Evolutionary conservation across 2,113 vertebrate species (phyloP).

Genomic region (Cebus imitator): DNA sequence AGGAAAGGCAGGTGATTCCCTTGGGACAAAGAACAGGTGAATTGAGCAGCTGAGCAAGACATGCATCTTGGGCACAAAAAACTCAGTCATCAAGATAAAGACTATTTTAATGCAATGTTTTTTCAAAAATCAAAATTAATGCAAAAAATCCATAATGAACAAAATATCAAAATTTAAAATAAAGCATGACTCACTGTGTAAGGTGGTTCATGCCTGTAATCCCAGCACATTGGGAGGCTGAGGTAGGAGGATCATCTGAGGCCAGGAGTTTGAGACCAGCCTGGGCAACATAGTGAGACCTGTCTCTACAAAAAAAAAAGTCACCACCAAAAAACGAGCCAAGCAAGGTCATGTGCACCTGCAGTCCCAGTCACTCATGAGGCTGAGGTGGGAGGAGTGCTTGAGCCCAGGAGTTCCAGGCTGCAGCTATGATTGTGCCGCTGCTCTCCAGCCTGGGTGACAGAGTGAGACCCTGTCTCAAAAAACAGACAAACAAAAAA

Average conservation of each 20-base stretch:
- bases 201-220: background rate
- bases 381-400: too few relatives aligned
- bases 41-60: background rate
- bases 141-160: background rate
- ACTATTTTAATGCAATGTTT: background rate
- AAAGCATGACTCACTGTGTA: background rate
- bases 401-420: too few relatives aligned
- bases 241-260: background rate
- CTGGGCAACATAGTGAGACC: background rate
- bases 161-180: conserved; percentile 5
- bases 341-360: too few relatives aligned
- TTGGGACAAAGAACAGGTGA: background rate
- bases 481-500: too few relatives aligned
- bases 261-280: background rate
- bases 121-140: background rate
- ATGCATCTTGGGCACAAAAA: background rate
- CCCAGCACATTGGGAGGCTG: background rate
- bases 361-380: too few relatives aligned
- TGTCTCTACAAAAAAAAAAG: too few relatives aligned
- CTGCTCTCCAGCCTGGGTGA: too few relatives aligned
- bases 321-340: too few relatives aligned
- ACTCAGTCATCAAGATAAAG: background rate
- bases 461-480: too few relatives aligned
- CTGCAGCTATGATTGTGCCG: too few relatives aligned
- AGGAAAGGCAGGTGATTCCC: background rate